A percentile compares a stretch with the other conserved stretches of the same genome.
Evolutionary conservation across 2,797 vertebrate species (phyloP).

Genomic region (Salarias fasciatus): DNA sequence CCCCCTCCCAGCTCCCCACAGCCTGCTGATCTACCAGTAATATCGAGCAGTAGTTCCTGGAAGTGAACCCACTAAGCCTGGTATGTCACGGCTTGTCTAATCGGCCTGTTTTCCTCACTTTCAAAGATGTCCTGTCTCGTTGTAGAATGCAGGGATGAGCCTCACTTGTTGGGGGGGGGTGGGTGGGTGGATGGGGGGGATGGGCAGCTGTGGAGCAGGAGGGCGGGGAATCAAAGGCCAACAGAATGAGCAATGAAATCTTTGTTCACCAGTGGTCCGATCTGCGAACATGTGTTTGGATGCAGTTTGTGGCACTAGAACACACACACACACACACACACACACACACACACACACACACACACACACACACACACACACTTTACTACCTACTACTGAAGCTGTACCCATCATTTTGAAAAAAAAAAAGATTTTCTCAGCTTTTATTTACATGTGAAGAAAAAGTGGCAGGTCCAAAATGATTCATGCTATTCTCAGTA

Average conservation of each 20-base stretch:
- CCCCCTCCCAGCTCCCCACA: conserved; percentile 3
- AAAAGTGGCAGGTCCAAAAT: no score
- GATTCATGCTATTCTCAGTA: no score
- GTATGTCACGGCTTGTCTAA: conserved; percentile 46
- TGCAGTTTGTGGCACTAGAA: conserved; percentile 20
- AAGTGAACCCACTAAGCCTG: conserved; percentile 25
- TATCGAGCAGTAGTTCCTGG: conserved; percentile 37
- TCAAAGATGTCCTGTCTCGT: conserved; percentile 65
- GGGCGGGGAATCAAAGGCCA: conserved; percentile 61
- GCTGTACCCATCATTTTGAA: no score
- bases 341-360: not conserved
- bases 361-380: not conserved
- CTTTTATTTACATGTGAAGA: no score
- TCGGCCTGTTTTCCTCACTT: conserved; percentile 51
- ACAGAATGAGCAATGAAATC: conserved; percentile 64
- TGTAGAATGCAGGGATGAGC: conserved; percentile 68
- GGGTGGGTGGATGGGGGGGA: conserved; percentile 49
- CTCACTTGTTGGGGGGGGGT: not conserved
- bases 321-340: not conserved
- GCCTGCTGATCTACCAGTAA: conserved; percentile 19
- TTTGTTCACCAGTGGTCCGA: conserved; percentile 56
- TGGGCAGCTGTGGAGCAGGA: conserved; percentile 44
- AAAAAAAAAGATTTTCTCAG: no score
- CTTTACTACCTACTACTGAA: no score
- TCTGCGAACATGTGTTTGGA: conserved; percentile 22